Base-by-base conservation (phyloP, 2,797 vertebrate species). In the Coranthus polyacanthus region DNA sequence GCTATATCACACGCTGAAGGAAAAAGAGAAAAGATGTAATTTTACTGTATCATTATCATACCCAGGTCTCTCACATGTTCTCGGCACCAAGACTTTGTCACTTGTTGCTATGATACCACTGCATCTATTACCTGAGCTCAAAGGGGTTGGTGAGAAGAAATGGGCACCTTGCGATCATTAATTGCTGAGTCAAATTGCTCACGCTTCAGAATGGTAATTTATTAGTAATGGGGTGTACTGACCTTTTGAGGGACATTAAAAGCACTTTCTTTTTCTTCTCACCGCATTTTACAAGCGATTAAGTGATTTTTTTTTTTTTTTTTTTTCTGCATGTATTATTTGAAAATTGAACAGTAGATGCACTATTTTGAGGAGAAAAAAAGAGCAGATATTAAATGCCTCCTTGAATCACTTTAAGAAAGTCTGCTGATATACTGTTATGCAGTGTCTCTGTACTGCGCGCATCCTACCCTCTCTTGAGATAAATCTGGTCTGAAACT, bases 71-170 rank as follows among this genome's bases (percentile, higher is more conserved):
- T 32, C 39, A 8, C 67, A 52, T 52, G 57, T 32, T 61, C 15
- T 34, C 17, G 15, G 15, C 2, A 8, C 20, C 2, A 11, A 21
- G 62, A 54, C 65, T 68, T 64, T 70, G 42, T 64, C 60, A 72
- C 69, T 64, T 82, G 85, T 89, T 88, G 83, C 88, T 84, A 81
- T 57, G 88, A 78, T 78, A 83, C 80, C 62, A 34, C 26, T 1
- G 56, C 58, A 74, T 62, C 52, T 50, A 69, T 80, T 79, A 75
- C 49, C 62, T 47, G 46, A 38, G 47, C 68, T 65, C 2, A 45
- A 45, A 70, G 20, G 3, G 53, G 39, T 42, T 41, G 16, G 24
- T 41, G 11, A 17, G 39, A 2, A 42, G 53, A 60, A 34, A 59
- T 41, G 17, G 47, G 38, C 36, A 37, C 21, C 53, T 61, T 20